A percentile compares a stretch with the other conserved stretches of the same genome.
These are phyloP conservation scores for Hypomesus transpacificus DNA, from an alignment of 2,113 vertebrate species.

Conservation along the genomic window DNA sequence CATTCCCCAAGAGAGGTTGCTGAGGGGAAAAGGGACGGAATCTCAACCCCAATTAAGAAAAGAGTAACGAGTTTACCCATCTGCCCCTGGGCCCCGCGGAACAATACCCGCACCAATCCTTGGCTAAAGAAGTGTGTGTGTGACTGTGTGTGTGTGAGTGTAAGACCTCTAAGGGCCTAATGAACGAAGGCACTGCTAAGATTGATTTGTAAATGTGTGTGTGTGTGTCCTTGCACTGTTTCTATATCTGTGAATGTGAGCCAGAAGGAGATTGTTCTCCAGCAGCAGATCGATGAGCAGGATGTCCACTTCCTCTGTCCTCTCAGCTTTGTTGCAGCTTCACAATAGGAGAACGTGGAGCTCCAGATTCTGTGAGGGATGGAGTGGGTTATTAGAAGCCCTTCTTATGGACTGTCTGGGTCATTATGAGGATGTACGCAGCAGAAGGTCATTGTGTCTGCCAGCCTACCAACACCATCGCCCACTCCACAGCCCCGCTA, in stretches of 20 bases:
- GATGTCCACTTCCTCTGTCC: constrained; percentile 58
- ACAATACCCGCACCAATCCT: constrained; percentile 45
- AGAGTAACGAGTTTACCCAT: constrained; percentile 65
- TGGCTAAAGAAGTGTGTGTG: constrained; percentile 23
- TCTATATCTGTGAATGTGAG: constrained; percentile 52
- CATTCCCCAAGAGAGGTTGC: constrained; percentile 64
- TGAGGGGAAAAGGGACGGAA: constrained; percentile 55
- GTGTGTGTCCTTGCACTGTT: neutral
- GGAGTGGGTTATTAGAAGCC: constrained; percentile 63
- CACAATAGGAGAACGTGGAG: constrained; percentile 47
- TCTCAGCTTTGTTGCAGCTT: constrained; percentile 50
- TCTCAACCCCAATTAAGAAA: constrained; percentile 66
- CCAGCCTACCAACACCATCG: constrained; percentile 32
- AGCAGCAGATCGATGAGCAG: constrained; percentile 56
- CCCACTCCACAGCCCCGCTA: constrained; percentile 49
- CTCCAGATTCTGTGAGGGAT: constrained; percentile 46
- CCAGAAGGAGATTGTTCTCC: constrained; percentile 28
- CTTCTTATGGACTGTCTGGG: constrained; percentile 61
- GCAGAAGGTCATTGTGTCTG: constrained; percentile 66
- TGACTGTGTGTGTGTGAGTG: constrained; percentile 26
- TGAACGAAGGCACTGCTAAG: constrained; percentile 36
- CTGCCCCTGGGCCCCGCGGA: constrained; percentile 34
- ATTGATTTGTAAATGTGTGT: constrained; percentile 9
- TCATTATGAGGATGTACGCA: constrained; percentile 64
- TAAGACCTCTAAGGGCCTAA: constrained; percentile 33